Base-by-base conservation (phyloP, 2,888 invertebrate genomes). In the Troglohyphantes excavatus region DNA sequence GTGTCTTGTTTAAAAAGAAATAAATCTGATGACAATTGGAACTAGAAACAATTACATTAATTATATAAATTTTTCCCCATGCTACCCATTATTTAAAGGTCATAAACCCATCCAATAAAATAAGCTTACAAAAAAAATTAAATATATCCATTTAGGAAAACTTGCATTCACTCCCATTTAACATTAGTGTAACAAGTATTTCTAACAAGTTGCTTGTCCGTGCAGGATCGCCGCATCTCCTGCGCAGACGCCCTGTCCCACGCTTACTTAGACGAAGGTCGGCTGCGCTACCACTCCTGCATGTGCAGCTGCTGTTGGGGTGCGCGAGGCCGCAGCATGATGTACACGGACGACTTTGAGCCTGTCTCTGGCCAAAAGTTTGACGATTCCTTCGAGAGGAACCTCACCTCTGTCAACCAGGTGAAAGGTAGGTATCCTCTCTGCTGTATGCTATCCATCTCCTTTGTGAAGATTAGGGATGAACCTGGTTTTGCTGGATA, bases 201-300 rank as follows among this genome's bases (percentile, higher is more conserved):
- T 27, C 11, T 26, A 2, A 9, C 68, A 29, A 29, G 23, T 21
- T 23, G 2, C 23, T 9, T 63, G 63, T 23, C 46, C 21, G 82
- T 93, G 93, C 93, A 97, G 97, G 96, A 97, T 93, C 98, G 98
- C 94, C 96, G 99, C 93, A 98, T 99, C 93, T 96, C 97, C 1
- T 98, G 99, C 82, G 96, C 97, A 89, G 98, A 99, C 93, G 99
- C 99, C 43, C 95, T 99, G 92, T 97, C 97, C 83, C 99, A 99
- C 95, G 98, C 98, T 7, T 99, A 99, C 94, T 95, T 99, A 92
- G 99, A 99, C 93, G 99, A 99, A 94, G 99, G 99, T 33, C 96
- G 99, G 92, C 95, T 99, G 93, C 96, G 99, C 93, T 99, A 99
- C 95, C 99, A 99, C 95, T 99, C 99, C 91, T 99, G 99, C 94